Evolutionary conservation across 2,797 vertebrate species (phyloP).

Genomic region (Acanthis flammea): DNA sequence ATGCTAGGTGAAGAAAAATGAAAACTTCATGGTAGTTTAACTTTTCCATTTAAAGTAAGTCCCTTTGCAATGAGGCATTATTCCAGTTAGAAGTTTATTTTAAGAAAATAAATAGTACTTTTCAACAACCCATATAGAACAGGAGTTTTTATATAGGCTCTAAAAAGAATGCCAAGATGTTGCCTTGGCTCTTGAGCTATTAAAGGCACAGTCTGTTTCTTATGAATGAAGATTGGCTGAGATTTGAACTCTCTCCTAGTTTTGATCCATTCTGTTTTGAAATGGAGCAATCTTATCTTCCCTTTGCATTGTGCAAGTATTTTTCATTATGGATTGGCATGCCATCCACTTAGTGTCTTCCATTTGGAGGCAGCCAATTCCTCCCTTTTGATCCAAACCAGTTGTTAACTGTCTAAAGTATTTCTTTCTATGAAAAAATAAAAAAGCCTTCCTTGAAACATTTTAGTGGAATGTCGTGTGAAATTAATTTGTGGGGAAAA

Average conservation of each 20-base stretch:
- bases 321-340: slow-evolving; percentile 60
- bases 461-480: background rate
- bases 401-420: slow-evolving; percentile 16
- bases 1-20: slow-evolving; percentile 51
- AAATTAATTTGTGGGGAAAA: slow-evolving; percentile 2
- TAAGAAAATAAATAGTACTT: slow-evolving; percentile 62
- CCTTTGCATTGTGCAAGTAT: slow-evolving; percentile 29
- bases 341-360: slow-evolving; percentile 14
- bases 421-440: background rate
- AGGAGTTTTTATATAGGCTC: slow-evolving; percentile 61
- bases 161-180: slow-evolving; percentile 59
- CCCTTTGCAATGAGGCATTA: slow-evolving; percentile 66
- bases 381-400: slow-evolving; percentile 26
- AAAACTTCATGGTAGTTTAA: slow-evolving; percentile 63
- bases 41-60: slow-evolving; percentile 60
- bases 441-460: background rate
- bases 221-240: slow-evolving; percentile 59
- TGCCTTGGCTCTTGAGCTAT: slow-evolving; percentile 23
- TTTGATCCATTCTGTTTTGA: slow-evolving; percentile 36
- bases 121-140: slow-evolving; percentile 52
- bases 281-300: slow-evolving; percentile 45
- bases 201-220: slow-evolving; percentile 59
- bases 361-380: slow-evolving; percentile 28
- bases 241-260: background rate
- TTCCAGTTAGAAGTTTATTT: slow-evolving; percentile 64